Base-by-base conservation (phyloP, 2,113 vertebrate genomes). In the Heliornis fulica region DNA sequence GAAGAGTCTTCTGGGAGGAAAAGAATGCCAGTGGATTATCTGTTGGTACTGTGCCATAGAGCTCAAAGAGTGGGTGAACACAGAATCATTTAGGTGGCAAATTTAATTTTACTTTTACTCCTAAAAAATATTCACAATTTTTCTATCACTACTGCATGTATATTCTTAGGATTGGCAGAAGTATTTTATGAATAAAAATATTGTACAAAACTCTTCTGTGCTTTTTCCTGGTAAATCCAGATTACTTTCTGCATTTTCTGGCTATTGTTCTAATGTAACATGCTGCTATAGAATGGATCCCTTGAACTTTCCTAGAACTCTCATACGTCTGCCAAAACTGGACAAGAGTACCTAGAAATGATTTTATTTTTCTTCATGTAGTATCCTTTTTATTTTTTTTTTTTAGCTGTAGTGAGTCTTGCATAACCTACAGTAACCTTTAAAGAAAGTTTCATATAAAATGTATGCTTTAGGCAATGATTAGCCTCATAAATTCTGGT, bases 401-500 rank as follows among this genome's bases (percentile, higher is more conserved):
- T n/a, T n/a, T n/a, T n/a, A 11, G 4, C 28, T 75, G 3, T 56
- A 28, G 61, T 68, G 32, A 9, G 15, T 76, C 17, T 86, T 83
- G 43, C 20, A 32, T 91, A 89, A 81, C 46, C 26, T 84, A 46
- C 8, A 77, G 41, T 63, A 94, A 41, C 34, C 40, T 97, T 92
- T 91, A 91, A 87, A 94, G 46, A 78, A 89, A 90, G 9, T 90
- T 36, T 93, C 60, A 56, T 91, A n/a, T 91, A 95, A 94, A 95
- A 94, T 83, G 23, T 86, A 71, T 87, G 71, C 93, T 97, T 96
- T 80, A 91, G 92, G 90, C 96, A 95, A 65, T 92, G 85, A 96
- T 98, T 96, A 98, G 91, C 94, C 92, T 98, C 65, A 94, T 97
- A 93, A 97, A 96, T 97, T 97, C 92, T 95, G 72, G 74, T 94